phyloP scores from a whole-genome alignment of 2,113 vertebrate genomes.

The Myiagra hebetior region DNA sequence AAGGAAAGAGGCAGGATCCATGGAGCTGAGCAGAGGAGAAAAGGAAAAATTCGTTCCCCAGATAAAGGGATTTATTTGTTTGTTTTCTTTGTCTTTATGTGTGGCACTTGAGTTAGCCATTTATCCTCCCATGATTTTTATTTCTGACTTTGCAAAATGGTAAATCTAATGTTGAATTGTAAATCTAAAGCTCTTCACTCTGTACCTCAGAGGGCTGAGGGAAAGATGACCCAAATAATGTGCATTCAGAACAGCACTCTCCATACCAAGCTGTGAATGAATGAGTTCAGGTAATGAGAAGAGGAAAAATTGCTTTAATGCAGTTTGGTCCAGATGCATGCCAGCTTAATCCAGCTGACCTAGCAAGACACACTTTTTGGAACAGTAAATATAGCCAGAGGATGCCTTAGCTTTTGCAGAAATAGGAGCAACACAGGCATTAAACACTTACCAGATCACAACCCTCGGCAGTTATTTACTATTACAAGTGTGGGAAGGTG shows the following conservation, averaged over 20 bases:
- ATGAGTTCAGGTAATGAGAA: conserved; percentile 35
- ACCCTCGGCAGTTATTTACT: not conserved
- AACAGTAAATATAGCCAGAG: not conserved
- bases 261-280: conserved; percentile 14
- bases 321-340: not conserved
- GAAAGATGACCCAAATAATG: conserved; percentile 3
- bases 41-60: not conserved
- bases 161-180: not conserved
- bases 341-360: conserved; percentile 36
- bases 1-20: not conserved
- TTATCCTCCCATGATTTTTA: not conserved
- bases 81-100: not conserved
- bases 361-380: not conserved
- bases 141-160: not conserved
- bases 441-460: not conserved
- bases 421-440: not conserved
- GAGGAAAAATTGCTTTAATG: conserved; percentile 21
- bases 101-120: not conserved
- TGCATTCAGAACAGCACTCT: not conserved
- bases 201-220: not conserved
- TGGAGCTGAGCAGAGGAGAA: not conserved
- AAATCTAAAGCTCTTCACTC: not conserved
- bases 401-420: not conserved
- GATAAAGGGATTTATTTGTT: not conserved
- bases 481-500: not conserved